Percentiles rank a stretch among this genome's conserved stretches.
These are phyloP conservation scores for Sarcophaga bullata DNA, from an alignment of 1,140 invertebrate species.

Conservation along the genomic window DNA sequence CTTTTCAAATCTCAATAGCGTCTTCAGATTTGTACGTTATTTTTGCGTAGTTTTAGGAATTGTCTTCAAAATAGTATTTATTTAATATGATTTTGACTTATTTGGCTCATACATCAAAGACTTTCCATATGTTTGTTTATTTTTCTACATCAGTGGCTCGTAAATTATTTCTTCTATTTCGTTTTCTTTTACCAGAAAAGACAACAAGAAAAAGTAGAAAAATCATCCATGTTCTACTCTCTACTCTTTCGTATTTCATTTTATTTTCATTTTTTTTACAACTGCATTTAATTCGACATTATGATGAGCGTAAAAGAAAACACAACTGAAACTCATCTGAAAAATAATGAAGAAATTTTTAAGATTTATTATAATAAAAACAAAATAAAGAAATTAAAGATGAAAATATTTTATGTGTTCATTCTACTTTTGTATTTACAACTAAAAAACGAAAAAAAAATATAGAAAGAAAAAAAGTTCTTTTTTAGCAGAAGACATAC, in stretches of 20 bases:
- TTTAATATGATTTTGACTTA: constrained; percentile 11
- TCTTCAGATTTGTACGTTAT: too few species aligned
- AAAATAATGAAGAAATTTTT: constrained; percentile 11
- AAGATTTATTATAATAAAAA: constrained; percentile 16
- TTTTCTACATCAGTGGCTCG: constrained; percentile 3
- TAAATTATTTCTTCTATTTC: background rate
- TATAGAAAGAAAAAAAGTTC: background rate
- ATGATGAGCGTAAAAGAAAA: background rate
- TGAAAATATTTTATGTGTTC: background rate
- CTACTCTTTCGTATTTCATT: too few species aligned
- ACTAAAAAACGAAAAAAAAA: background rate
- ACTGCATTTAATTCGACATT: background rate
- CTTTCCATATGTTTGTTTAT: background rate
- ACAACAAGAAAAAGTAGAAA: background rate
- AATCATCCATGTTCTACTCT: background rate
- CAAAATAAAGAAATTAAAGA: background rate
- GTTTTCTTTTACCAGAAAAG: background rate
- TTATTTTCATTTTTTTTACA: background rate
- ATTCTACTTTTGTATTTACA: background rate
- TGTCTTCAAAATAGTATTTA: too few species aligned
- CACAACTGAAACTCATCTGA: background rate
- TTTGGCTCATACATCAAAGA: constrained; percentile 35
- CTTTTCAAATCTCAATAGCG: too few species aligned
- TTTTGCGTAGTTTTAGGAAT: too few species aligned
- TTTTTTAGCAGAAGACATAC: background rate